Evolutionary conservation across 2,888 invertebrate species (phyloP), one percentile per base, ranked within the genome.

Genomic region (Diadegma fenestrale): DNA sequence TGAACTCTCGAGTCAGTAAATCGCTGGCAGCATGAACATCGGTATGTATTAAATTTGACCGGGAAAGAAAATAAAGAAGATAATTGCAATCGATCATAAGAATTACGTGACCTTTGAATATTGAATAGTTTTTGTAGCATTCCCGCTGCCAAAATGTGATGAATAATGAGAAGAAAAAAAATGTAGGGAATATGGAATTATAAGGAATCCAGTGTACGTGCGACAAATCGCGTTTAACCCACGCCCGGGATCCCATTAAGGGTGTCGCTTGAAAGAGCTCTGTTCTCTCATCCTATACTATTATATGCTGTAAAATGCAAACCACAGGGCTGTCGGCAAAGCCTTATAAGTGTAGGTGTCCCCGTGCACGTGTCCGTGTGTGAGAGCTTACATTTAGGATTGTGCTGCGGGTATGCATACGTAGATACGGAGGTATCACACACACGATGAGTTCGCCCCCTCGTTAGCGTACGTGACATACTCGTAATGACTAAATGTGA

Each of bases 381-480:
- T 54, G 37, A 19, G 12, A n/a, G 14, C 14, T 41, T 72, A 45
- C 30, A 63, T 33, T 19, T 41, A 64, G 12, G 22, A 54, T 26
- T 4, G 54, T 54, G 22, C 12, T 26, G 12, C 22, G n/a, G n/a
- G 22, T 54, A 22, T 54, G 22, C 54, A 54, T 54, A 51, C 54
- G 26, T 17, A n/a, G n/a, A 61, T 63, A 75, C 43, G 17, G 19
- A 73, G 61, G 33, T 76, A 64, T 71, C 58, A 76, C 72, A 81
- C 69, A 75, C 48, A 84, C 80, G 77, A 80, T 76, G 77, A 80
- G 66, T 48, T 80, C 72, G 51, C 66, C 63, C 75, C 80, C 84
- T 84, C 84, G 84, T 84, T 84, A 84, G 84, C 80, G 84, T 72
- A 84, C 80, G 84, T 80, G 84, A 84, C 84, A 80, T 80, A 84